These are phyloP conservation scores for Apamea epomidion DNA, from an alignment of 2,888 invertebrate species.

Conservation along the genomic window DNA sequence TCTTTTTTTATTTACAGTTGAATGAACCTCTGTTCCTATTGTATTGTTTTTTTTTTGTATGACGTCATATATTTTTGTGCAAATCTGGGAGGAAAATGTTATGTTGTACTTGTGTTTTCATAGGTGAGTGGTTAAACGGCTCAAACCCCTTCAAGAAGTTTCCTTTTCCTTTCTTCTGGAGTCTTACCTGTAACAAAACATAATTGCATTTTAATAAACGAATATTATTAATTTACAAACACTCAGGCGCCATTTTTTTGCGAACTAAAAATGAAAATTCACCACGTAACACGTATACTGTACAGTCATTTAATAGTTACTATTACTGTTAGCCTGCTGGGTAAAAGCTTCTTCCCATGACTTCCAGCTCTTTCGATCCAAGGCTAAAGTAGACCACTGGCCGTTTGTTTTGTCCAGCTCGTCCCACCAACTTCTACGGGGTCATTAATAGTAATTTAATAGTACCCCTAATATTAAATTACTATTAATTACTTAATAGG, in stretches of 20 bases:
- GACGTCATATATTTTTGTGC: neutral
- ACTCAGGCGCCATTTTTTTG: neutral
- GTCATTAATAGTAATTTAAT: too few species aligned
- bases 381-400: too few species aligned
- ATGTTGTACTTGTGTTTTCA: neutral
- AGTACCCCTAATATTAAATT: too few species aligned
- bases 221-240: neutral
- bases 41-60: conserved; percentile 15
- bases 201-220: neutral
- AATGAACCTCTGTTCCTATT: conserved; percentile 61
- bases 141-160: neutral
- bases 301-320: too few species aligned
- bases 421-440: too few species aligned
- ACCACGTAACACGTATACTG: neutral
- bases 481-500: too few species aligned
- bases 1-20: conserved; percentile 65
- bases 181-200: conserved; percentile 55
- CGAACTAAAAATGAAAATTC: neutral
- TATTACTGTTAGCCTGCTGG: too few species aligned
- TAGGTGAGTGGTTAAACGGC: neutral
- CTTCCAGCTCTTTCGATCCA: too few species aligned
- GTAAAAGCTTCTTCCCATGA: too few species aligned
- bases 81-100: neutral
- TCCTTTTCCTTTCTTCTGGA: neutral
- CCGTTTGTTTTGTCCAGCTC: too few species aligned